A percentile compares a stretch with the other conserved stretches of the same genome.
Conservation (phyloP, 2,888 invertebrate genomes). For the Listrodromus nycthemerus region DNA sequence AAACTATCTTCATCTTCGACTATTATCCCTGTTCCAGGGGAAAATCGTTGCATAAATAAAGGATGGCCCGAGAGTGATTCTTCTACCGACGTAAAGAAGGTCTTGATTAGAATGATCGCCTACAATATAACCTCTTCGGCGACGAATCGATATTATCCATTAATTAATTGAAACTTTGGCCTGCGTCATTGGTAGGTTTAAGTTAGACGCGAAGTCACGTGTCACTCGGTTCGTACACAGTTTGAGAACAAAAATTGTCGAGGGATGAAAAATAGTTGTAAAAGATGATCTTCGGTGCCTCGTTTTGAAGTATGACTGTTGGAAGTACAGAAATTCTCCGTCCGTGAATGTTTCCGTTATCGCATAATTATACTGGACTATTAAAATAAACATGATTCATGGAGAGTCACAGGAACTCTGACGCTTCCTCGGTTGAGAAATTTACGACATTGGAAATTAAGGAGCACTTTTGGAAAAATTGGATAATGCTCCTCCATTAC, state of each 20-base stretch:
- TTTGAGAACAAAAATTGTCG: slow-evolving; percentile 4
- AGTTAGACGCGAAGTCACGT: slow-evolving; percentile 28
- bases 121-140: neutral
- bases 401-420: neutral
- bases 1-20: neutral
- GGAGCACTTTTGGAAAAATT: neutral
- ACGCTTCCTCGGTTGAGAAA: neutral
- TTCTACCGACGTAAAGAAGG: neutral
- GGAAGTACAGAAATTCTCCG: neutral
- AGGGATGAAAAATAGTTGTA: slow-evolving; percentile 10
- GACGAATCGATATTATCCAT: slow-evolving; percentile 23
- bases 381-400: neutral
- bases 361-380: neutral
- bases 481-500: neutral
- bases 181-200: slow-evolving; percentile 32
- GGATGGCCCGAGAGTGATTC: neutral
- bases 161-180: slow-evolving; percentile 31
- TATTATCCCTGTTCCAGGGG: neutral
- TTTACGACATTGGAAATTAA: neutral
- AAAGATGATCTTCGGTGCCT: neutral
- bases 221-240: neutral
- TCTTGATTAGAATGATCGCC: neutral
- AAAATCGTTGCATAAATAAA: neutral
- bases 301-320: neutral
- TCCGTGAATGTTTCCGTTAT: neutral